Percentiles rank a stretch among this genome's conserved stretches.
These are phyloP conservation scores for Tethya wilhelma DNA, from an alignment of 37 sponge, comb jelly and placozoan species.

Conservation along the genomic window DNA sequence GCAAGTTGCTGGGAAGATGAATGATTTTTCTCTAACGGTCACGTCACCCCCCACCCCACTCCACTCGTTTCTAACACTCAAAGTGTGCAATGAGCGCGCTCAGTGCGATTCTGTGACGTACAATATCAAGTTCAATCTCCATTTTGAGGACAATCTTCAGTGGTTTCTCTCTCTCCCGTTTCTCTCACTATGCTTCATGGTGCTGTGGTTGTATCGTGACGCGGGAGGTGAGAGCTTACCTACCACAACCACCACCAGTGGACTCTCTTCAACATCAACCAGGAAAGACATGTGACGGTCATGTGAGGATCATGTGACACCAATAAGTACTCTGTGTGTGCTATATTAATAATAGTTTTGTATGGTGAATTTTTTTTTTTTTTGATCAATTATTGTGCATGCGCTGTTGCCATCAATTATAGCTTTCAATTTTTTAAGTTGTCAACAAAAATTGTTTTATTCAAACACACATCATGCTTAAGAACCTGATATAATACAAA, in stretches of 20 bases:
- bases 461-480: too few relatives aligned
- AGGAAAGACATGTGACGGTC: too few relatives aligned
- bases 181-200: slow-evolving; percentile 37
- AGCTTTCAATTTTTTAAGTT: too few relatives aligned
- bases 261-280: too few relatives aligned
- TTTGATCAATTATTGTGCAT: not conserved
- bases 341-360: not conserved
- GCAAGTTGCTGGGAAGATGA: not conserved
- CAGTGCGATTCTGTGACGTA: slow-evolving; percentile 25
- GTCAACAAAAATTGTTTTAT: too few relatives aligned
- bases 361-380: not conserved
- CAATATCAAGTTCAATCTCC: slow-evolving; percentile 58
- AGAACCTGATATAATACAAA: too few relatives aligned
- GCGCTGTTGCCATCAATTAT: too few relatives aligned
- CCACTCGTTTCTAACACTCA: slow-evolving; percentile 13
- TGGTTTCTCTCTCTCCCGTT: slow-evolving; percentile 77
- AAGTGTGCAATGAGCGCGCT: slow-evolving; percentile 48
- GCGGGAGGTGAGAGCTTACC: too few relatives aligned
- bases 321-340: too few relatives aligned
- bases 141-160: slow-evolving; percentile 65
- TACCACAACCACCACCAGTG: too few relatives aligned
- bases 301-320: too few relatives aligned
- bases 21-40: not conserved
- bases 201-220: slow-evolving; percentile 61
- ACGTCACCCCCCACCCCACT: slow-evolving; percentile 53